Base-by-base conservation (phyloP, 2,797 vertebrate genomes). In the Oceanodroma leucorhoa region DNA sequence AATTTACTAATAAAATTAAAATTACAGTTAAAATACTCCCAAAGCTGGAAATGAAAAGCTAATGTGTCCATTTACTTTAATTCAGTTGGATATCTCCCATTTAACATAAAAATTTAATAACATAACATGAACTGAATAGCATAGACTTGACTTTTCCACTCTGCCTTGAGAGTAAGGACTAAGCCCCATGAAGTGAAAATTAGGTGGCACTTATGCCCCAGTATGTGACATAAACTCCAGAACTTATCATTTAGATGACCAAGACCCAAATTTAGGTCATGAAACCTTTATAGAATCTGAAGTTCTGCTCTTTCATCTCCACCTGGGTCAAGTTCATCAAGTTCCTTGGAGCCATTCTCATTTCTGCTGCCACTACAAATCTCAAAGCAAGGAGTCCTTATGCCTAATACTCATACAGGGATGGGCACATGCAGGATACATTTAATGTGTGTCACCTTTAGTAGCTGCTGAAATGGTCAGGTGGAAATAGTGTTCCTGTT, bases 321-420 rank as follows among this genome's bases (percentile, higher is more conserved):
- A 21, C 43, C 3, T 14, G 5, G 4, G 10, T 40, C 24, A 55
- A 19, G 3, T 54, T 53, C 24, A 36, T 41, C 4, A 65, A 40
- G 22, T 23, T 20, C 4, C 8, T 66, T 66, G 48, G 30, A 82
- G 8, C 6, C 3, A 23, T 38, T 62, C 6, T 43, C 2, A 14
- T 51, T 92, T 27, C 7, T 60, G 7, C 10, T 0, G 0, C 8
- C 21, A n/a, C 21, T 46, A 14, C 11, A 43, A 10, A 21, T 46
- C 1, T 0, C 18, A 54, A 48, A 70, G 36, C 4, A 23, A 75
- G 4, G 2, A 4, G 2, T 19, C 15, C 22, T 69, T 34, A 13
- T 30, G 5, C 2, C 15, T 69, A 32, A 22, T 1, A 0, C 7
- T 72, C 1, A 0, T 14, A 16, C 10, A 14, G 19, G 23, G 17